Evolutionary conservation across 2,888 invertebrate species (phyloP).

Genomic region (Acanthacorydalis orientalis): DNA sequence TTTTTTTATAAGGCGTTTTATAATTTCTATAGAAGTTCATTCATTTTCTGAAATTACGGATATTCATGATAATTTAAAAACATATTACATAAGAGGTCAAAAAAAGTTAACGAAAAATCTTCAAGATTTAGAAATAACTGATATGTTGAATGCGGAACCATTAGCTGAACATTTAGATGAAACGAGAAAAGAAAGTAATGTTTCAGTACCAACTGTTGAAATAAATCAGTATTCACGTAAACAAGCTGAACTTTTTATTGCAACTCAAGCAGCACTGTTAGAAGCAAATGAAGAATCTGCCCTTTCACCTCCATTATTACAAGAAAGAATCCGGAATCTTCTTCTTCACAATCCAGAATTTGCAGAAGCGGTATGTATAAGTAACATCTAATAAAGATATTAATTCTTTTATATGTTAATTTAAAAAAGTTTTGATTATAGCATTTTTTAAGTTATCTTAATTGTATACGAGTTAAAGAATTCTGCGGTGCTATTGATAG

Average conservation of each 20-base stretch:
- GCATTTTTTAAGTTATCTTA: conserved; percentile 84
- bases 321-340: conserved; percentile 54
- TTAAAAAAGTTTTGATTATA: conserved; percentile 25
- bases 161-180: background rate
- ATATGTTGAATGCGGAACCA: background rate
- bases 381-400: background rate
- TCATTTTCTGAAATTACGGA: conserved; percentile 68
- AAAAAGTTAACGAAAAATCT: background rate
- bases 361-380: conserved; percentile 51
- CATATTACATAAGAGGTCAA: conserved; percentile 37
- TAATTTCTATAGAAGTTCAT: conserved; percentile 65
- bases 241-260: conserved; percentile 78
- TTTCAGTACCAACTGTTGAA: conserved; percentile 23
- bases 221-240: conserved; percentile 66
- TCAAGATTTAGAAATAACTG: background rate
- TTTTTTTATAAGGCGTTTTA: conserved; percentile 64
- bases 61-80: conserved; percentile 52
- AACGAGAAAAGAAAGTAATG: background rate
- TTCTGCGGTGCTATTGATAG: conserved; percentile 70
- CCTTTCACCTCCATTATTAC: conserved; percentile 56
- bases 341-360: conserved; percentile 62
- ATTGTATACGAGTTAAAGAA: conserved; percentile 73
- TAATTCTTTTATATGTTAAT: conserved; percentile 3
- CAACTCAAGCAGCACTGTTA: conserved; percentile 68
- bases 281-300: conserved; percentile 71